Evolutionary conservation across 2,888 invertebrate species (phyloP).

Genomic region (Plagiodera versicolora): DNA sequence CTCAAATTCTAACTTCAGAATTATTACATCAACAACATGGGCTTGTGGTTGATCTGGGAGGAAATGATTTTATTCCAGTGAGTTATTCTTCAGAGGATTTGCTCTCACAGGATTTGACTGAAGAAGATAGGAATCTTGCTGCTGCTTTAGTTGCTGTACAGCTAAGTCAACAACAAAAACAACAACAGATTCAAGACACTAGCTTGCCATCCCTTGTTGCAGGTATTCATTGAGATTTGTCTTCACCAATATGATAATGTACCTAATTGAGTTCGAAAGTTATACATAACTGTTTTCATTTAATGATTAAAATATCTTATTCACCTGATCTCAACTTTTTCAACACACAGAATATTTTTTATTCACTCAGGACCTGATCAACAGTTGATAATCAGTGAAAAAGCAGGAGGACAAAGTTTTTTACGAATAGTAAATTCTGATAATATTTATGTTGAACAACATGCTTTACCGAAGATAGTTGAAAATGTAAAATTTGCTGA

Average conservation of each 20-base stretch:
- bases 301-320: too few relatives aligned
- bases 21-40: constrained; percentile 52
- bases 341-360: background rate
- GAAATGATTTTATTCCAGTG: constrained; percentile 53
- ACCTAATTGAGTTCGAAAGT: too few relatives aligned
- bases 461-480: constrained; percentile 38
- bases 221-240: constrained; percentile 17
- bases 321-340: too few relatives aligned
- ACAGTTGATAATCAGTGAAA: constrained; percentile 43
- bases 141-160: constrained; percentile 66
- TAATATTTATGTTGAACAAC: constrained; percentile 47
- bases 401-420: constrained; percentile 41
- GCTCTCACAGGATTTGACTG: constrained; percentile 56
- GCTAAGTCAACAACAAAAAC: constrained; percentile 63
- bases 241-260: too few relatives aligned
- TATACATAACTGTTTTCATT: too few relatives aligned
- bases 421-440: constrained; percentile 51
- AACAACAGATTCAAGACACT: constrained; percentile 55
- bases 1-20: constrained; percentile 51
- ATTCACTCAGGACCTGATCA: constrained; percentile 35
- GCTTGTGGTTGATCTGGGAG: constrained; percentile 52
- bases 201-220: constrained; percentile 37
- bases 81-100: constrained; percentile 53
- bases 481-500: constrained; percentile 35
- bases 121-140: constrained; percentile 64